Evolutionary conservation across 2,797 vertebrate species (phyloP).

Genomic region (Dallia pectoralis): DNA sequence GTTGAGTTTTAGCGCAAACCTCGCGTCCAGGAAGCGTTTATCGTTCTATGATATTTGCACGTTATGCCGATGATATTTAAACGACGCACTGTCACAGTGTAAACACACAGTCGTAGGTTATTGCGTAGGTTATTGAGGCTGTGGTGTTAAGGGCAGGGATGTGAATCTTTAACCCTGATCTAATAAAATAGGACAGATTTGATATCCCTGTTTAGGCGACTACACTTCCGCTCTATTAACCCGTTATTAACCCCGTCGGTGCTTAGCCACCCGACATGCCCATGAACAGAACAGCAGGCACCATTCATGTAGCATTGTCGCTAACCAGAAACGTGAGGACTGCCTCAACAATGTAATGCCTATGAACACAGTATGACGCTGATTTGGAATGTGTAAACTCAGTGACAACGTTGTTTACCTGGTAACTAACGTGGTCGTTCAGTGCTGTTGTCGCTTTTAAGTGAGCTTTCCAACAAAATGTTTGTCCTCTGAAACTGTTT

Average conservation of each 20-base stretch:
- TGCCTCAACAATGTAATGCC: not conserved
- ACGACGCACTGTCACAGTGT: no score
- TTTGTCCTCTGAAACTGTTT: no score
- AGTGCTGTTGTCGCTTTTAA: no score
- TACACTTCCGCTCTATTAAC: conserved; percentile 71
- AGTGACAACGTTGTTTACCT: no score
- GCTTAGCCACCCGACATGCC: conserved; percentile 51
- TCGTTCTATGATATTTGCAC: no score
- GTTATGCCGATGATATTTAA: no score
- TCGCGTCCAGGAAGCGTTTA: no score
- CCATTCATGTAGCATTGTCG: not conserved
- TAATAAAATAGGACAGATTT: conserved; percentile 72
- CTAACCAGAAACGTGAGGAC: not conserved
- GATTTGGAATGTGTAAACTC: no score
- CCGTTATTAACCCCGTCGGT: conserved; percentile 65
- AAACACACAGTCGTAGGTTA: conserved; percentile 56
- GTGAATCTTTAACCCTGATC: conserved; percentile 29
- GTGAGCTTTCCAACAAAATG: no score
- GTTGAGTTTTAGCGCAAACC: no score
- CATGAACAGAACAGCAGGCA: conserved; percentile 44
- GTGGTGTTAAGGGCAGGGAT: conserved; percentile 52
- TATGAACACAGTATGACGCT: no score
- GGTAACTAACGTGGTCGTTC: no score
- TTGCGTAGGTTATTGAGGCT: conserved; percentile 59
- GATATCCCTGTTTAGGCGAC: conserved; percentile 67